Base-by-base conservation (phyloP, 1,140 invertebrate species). In the Hermatobates lingyangjiaoensis region DNA sequence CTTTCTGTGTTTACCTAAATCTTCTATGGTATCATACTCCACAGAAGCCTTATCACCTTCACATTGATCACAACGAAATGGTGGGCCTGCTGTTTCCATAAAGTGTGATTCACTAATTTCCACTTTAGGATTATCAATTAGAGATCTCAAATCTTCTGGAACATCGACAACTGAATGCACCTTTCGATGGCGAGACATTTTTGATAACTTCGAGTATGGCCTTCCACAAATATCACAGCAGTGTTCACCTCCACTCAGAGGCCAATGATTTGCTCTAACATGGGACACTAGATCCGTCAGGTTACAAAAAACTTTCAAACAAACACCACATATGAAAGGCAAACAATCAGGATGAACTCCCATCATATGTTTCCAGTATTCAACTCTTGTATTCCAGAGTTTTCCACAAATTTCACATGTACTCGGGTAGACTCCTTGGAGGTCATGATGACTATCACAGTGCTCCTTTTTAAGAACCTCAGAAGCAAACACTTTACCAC, bases 301-400 rank as follows among this genome's bases (percentile, higher is more conserved):
- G 24, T 67, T 65, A 0, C 66, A 62, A 48, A 72, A 71, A 27
- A 74, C 68, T 58, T 74, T 74, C 2, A 73, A 56, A 53, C 72
- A 74, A 26, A 74, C 69, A 1, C 72, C 72, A 51, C 72, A 74
- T 12, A 72, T 68, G n/a, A 70, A 61, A 1, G 71, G 70, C 15
- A 74, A 68, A 4, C 63, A 70, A 24, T 72, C 68, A 3, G 69
- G 61, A 51, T 74, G 72, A 0, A 74, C 71, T 4, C 71, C 71
- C 71, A 72, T 72, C 23, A 72, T 69, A 21, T 74, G 71, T 53
- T 73, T 74, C 66, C 71, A 74, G 54, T 71, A 74, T 56, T 73
- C 71, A 1, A 71, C 69, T 27, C 70, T 64, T 44, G 67, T 70
- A n/a, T 68, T 65, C 71, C 71, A 74, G 14, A 74, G 54, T 57